A percentile compares a stretch with the other conserved stretches of the same genome.
These are phyloP conservation scores for Philaethria dido DNA, from an alignment of 2,888 invertebrate species.

Conservation along the genomic window DNA sequence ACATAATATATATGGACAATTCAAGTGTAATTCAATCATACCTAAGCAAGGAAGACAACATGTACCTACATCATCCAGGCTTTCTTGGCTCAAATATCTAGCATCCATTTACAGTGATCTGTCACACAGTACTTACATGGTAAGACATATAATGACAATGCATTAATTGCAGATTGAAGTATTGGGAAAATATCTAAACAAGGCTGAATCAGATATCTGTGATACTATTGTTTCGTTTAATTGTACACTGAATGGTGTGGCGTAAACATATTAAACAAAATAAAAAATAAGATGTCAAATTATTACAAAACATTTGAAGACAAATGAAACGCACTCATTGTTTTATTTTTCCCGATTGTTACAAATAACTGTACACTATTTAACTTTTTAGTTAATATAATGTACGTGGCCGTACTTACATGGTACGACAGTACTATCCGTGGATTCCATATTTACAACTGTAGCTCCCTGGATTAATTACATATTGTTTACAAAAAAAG, in stretches of 20 bases:
- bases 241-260: conserved; percentile 63
- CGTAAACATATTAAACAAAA: conserved; percentile 59
- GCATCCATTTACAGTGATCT: conserved; percentile 63
- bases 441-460: conserved; percentile 38
- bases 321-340: not conserved
- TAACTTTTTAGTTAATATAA: not conserved
- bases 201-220: conserved; percentile 63
- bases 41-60: conserved; percentile 78
- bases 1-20: not conserved
- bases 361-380: not conserved
- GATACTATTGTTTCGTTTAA: conserved; percentile 71
- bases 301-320: conserved; percentile 14
- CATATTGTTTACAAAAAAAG: conserved; percentile 28
- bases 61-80: conserved; percentile 71
- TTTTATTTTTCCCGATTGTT: not conserved
- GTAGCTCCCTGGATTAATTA: conserved; percentile 15
- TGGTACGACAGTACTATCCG: conserved; percentile 34
- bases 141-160: conserved; percentile 35
- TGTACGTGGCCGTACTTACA: conserved; percentile 36
- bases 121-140: conserved; percentile 32
- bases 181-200: conserved; percentile 61
- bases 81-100: conserved; percentile 67
- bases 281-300: conserved; percentile 62
- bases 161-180: conserved; percentile 44
- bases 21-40: conserved; percentile 37